phyloP scores from a whole-genome alignment of 64 coral and sea anemone genomes.

The Pocillopora verrucosa region DNA sequence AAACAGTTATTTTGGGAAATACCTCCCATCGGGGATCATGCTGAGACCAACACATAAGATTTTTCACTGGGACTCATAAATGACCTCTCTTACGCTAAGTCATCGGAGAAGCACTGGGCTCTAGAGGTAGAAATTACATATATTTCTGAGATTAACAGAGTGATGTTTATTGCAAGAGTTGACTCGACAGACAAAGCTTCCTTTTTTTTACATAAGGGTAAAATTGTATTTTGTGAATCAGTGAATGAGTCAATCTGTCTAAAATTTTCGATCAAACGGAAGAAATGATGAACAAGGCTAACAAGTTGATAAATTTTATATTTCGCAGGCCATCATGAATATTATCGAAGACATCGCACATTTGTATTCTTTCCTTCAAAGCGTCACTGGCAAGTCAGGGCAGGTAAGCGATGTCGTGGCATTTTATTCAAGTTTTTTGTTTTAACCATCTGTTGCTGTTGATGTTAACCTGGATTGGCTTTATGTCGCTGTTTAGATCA shows the following conservation, averaged over 20 bases:
- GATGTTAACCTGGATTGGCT: no score
- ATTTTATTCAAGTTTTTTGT: no score
- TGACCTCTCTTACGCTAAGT: not conserved
- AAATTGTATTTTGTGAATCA: not conserved
- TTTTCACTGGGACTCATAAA: not conserved
- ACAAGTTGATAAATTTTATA: not conserved
- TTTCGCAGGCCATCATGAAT: not conserved
- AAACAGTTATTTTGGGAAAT: no score
- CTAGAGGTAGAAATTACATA: not conserved
- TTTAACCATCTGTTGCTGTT: no score
- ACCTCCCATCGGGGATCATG: no score
- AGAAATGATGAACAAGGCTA: not conserved
- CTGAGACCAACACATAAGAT: no score
- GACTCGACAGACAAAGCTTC: not conserved
- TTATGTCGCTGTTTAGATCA: no score
- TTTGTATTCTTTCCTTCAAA: not conserved
- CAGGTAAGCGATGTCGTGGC: not conserved
- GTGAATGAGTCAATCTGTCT: no score
- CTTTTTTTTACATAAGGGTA: not conserved
- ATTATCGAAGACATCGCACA: conserved; percentile 6
- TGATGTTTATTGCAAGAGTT: not conserved
- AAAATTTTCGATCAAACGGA: not conserved
- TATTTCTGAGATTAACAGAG: not conserved
- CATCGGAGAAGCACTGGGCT: not conserved
- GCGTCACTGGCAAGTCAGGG: not conserved